Conservation (phyloP, 2,113 vertebrate species). For the Solea solea region DNA sequence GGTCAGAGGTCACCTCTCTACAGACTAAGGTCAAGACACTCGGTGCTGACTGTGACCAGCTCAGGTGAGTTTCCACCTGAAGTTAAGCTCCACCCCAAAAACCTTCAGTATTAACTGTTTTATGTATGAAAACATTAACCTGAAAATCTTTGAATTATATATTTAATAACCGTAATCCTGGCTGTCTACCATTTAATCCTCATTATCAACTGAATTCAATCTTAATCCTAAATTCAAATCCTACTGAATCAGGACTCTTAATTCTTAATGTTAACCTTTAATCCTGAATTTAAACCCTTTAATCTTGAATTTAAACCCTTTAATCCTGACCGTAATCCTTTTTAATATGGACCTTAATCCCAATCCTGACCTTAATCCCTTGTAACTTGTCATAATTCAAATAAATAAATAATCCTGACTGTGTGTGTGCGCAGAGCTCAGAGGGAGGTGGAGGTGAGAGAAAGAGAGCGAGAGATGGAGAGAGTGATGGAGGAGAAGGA, state of each 20-base stretch:
- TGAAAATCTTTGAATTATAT: no score
- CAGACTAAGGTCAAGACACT: slow-evolving; percentile 41
- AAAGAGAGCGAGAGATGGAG: slow-evolving; percentile 51
- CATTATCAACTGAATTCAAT: no score
- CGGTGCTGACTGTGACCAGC: slow-evolving; percentile 20
- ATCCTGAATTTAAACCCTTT: not conserved
- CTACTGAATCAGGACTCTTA: no score
- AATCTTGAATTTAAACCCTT: not conserved
- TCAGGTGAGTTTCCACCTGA: slow-evolving; percentile 42
- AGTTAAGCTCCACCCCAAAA: not conserved
- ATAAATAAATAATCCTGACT: no score
- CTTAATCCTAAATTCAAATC: no score
- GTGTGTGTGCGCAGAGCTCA: slow-evolving; percentile 26
- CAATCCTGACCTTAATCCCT: no score
- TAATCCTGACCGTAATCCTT: no score
- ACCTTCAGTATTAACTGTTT: not conserved
- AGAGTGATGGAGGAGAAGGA: slow-evolving; percentile 66
- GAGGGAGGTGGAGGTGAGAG: slow-evolving; percentile 36
- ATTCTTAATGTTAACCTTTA: not conserved
- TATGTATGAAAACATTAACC: not conserved
- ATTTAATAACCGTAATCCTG: no score
- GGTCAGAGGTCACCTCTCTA: slow-evolving; percentile 58
- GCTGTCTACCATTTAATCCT: no score
- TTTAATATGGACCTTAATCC: no score
- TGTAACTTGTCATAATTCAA: no score